Base-by-base conservation (phyloP, 1,140 invertebrate species). In the Hydropsyche tenuis region DNA sequence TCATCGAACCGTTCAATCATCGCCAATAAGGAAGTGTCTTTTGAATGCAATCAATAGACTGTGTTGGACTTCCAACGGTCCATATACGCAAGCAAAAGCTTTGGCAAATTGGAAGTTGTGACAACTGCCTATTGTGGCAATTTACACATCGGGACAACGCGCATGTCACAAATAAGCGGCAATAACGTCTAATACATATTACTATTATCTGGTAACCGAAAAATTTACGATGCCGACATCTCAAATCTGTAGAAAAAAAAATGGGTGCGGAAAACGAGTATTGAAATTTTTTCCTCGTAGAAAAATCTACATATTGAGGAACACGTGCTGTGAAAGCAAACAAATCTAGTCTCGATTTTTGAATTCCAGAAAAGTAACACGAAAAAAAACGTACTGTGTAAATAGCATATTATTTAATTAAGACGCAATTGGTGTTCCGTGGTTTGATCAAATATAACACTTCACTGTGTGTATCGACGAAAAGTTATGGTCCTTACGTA, bases 11-110 rank as follows among this genome's bases (percentile, higher is more conserved):
- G 2, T 7, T 23, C 56, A 60, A 60, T 60, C 56, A 60, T 7
- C 12, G 56, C 56, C 56, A 60, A 60, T 60, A 60, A 60, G 56
- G 56, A 60, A 60, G 56, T 60, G 22, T 60, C 56, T 18, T 14
- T 1, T 20, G 20, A 53, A 20, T 60, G 56, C 56, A 60, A 60
- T 60, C 56, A 60, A 60, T 25, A 9, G 22, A 60, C 20, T 23
- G 51, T 53, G 16, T 53, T 60, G 22, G 23, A 60, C 56, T 60
- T 25, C 22, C 22, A 60, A 60, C 51, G 22, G n/a, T 20, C 12
- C 5, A 43, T 43, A 12, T 43, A 6, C 11, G 12, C 23, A 23
- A 56, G 45, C 3, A 14, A 48, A 12, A 60, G 56, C 56, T 60
- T 60, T 25, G 23, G 56, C 22, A 60, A 60, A 60, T 60, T 60